phyloP scores from a whole-genome alignment of 2,888 invertebrate species.

The Holacanthella duospinosa region DNA sequence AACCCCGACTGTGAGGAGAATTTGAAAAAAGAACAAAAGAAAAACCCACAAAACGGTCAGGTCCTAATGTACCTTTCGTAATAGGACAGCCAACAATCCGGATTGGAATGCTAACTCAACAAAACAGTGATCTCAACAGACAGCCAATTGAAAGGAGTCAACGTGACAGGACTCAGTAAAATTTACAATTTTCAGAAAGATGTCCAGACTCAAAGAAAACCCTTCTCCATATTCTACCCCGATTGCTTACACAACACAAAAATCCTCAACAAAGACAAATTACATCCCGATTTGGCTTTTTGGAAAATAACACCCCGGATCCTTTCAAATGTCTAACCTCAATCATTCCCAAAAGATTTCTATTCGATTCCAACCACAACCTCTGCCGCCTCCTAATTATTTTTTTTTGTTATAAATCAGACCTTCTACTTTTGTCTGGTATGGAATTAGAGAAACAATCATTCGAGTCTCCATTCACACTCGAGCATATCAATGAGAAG shows the following conservation, averaged over 20 bases:
- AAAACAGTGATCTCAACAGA: constrained; percentile 35
- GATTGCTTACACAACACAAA: constrained; percentile 29
- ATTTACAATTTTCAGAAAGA: constrained; percentile 10
- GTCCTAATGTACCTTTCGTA: constrained; percentile 16
- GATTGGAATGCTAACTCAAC: constrained; percentile 29
- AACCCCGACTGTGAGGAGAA: constrained; percentile 23
- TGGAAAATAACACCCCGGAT: neutral
- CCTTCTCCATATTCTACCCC: constrained; percentile 8
- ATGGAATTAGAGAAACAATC: no score
- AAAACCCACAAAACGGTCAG: constrained; percentile 24
- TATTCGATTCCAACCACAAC: no score
- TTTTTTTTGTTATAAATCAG: no score
- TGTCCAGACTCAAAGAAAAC: neutral
- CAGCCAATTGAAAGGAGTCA: constrained; percentile 36
- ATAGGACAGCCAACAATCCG: neutral
- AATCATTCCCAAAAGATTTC: no score
- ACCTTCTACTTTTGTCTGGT: no score
- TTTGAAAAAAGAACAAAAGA: constrained; percentile 20
- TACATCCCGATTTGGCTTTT: constrained; percentile 12
- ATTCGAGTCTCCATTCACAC: no score
- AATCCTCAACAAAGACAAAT: constrained; percentile 24
- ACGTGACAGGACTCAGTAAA: constrained; percentile 34
- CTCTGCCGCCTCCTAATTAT: no score
- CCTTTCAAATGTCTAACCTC: no score
- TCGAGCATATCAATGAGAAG: neutral